Evolutionary conservation across 2,797 vertebrate species (phyloP).

Genomic region (Mallotus villosus): DNA sequence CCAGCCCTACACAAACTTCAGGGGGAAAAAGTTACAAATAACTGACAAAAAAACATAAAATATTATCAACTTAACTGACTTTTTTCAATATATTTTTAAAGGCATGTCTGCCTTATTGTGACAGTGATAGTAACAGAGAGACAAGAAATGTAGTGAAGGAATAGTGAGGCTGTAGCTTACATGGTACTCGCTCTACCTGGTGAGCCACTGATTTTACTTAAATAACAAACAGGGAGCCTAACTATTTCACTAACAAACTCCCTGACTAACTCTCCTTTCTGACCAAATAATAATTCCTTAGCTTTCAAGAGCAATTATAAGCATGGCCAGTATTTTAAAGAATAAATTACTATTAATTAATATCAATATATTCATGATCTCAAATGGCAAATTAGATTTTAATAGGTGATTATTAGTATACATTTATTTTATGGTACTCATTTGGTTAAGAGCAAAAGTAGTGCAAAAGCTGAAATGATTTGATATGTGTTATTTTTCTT

Average conservation of each 20-base stretch:
- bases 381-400: no score
- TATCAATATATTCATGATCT: neutral
- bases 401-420: neutral
- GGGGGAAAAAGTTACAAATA: conserved; percentile 64
- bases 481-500: no score
- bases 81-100: no score
- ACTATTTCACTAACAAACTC: conserved; percentile 52
- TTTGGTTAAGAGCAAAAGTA: neutral
- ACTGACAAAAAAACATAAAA: conserved; percentile 50
- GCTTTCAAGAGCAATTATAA: no score
- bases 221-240: conserved; percentile 31
- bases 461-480: neutral
- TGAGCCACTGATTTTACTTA: no score
- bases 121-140: no score
- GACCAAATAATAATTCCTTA: no score
- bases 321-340: no score
- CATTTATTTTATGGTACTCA: neutral
- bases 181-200: no score
- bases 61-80: neutral
- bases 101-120: no score
- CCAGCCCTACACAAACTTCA: conserved; percentile 31
- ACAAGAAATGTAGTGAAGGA: no score
- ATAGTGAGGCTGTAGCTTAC: no score
- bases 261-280: neutral
- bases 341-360: neutral